A percentile compares a stretch with the other conserved stretches of the same genome.
phyloP scores from a whole-genome alignment of 1,140 invertebrate genomes.

The Phenacoccus solenopsis region DNA sequence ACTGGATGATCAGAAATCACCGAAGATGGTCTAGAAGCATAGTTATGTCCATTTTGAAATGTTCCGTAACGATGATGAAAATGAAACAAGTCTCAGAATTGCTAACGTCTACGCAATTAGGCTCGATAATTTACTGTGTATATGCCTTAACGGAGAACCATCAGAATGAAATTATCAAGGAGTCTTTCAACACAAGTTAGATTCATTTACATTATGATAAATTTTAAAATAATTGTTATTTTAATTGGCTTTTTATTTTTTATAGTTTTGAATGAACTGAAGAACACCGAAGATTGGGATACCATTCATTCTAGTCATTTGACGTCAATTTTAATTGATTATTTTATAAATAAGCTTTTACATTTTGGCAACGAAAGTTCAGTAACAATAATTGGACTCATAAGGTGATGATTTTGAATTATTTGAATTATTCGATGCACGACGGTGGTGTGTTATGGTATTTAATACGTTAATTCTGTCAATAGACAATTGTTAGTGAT shows the following conservation, averaged over 20 bases:
- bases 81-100: neutral
- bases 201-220: too few species aligned
- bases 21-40: neutral
- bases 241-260: neutral
- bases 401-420: neutral
- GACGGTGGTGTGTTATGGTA: neutral
- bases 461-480: neutral
- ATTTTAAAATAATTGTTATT: neutral
- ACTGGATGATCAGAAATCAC: neutral
- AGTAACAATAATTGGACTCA: neutral
- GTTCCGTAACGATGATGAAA: neutral
- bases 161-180: neutral
- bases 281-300: neutral
- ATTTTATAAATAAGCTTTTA: slow-evolving; percentile 26
- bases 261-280: neutral
- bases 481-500: slow-evolving; percentile 37
- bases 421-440: neutral
- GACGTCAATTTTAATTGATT: slow-evolving; percentile 37
- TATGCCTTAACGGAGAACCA: neutral
- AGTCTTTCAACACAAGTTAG: neutral
- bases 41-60: neutral
- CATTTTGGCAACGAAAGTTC: neutral
- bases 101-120: neutral
- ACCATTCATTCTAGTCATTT: slow-evolving; percentile 34
- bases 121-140: neutral